phyloP scores from a whole-genome alignment of 1,140 invertebrate genomes.

The Zaprionus ornatus region DNA sequence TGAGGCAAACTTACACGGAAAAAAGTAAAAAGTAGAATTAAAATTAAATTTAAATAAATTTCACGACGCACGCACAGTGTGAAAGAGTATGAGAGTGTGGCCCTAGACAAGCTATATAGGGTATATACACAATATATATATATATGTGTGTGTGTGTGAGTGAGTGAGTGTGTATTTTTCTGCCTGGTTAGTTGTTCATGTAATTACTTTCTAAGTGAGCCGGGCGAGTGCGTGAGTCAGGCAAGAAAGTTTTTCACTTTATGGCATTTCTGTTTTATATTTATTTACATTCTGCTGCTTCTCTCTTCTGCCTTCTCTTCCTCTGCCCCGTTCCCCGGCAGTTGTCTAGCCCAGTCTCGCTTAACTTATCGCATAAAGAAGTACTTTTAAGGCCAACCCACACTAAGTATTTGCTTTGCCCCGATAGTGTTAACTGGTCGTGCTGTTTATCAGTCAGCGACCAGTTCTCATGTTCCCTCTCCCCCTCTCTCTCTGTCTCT shows the following conservation, averaged over 20 bases:
- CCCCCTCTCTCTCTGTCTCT: too few species aligned
- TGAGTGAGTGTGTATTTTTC: conserved; percentile 19
- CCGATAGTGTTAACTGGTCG: conserved; percentile 45
- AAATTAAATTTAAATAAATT: conserved; percentile 82
- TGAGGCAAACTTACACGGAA: conserved; percentile 17
- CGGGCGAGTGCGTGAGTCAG: conserved; percentile 63
- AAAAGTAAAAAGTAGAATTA: conserved; percentile 59
- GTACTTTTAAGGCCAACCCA: conserved; percentile 13
- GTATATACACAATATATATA: neutral
- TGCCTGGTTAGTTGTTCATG: conserved; percentile 44
- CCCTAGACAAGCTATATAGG: conserved; percentile 7
- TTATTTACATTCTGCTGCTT: conserved; percentile 39
- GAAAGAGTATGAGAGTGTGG: conserved; percentile 33
- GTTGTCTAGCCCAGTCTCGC: conserved; percentile 42
- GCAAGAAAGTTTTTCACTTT: conserved; percentile 76
- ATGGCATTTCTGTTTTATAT: conserved; percentile 42
- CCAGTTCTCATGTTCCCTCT: neutral
- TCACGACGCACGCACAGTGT: conserved; percentile 63
- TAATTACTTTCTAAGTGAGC: conserved; percentile 77
- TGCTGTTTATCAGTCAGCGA: conserved; percentile 37
- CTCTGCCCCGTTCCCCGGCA: conserved; percentile 30
- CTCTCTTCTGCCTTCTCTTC: neutral
- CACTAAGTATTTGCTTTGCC: conserved; percentile 25
- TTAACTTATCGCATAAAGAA: conserved; percentile 68
- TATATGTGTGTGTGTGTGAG: neutral